phyloP scores from a whole-genome alignment of 2,888 invertebrate genomes.

The Tyria jacobaeae region DNA sequence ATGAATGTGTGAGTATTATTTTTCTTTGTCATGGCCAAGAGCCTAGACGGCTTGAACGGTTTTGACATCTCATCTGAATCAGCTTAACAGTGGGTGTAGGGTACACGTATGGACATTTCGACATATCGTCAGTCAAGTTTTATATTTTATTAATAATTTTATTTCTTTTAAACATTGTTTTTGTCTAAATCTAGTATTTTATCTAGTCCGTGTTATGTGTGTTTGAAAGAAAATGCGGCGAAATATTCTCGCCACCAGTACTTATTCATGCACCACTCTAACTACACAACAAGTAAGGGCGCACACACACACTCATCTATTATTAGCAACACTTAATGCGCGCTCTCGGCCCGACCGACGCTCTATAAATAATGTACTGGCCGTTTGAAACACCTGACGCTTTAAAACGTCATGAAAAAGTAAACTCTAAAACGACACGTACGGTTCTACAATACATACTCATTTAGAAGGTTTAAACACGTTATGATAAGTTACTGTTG shows the following conservation, averaged over 20 bases:
- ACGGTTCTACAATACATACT: slow-evolving; percentile 22
- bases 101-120: no score
- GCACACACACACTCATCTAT: slow-evolving; percentile 59
- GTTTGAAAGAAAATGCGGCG: background rate
- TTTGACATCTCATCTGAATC: no score
- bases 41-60: no score
- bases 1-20: no score
- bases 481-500: slow-evolving; percentile 8
- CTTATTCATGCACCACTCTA: slow-evolving; percentile 47
- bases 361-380: slow-evolving; percentile 61
- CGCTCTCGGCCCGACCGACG: slow-evolving; percentile 52
- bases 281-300: slow-evolving; percentile 42
- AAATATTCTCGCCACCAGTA: slow-evolving; percentile 15
- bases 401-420: slow-evolving; percentile 47
- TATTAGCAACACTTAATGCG: slow-evolving; percentile 68
- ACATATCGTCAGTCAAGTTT: no score
- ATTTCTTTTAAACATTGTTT: background rate
- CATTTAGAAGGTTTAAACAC: slow-evolving; percentile 19
- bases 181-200: background rate
- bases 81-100: no score
- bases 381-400: slow-evolving; percentile 62
- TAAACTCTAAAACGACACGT: slow-evolving; percentile 24
- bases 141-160: no score
- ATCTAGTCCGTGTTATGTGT: no score
- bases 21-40: no score